Base-by-base conservation (phyloP, 2,888 invertebrate genomes). In the Acronicta psi region DNA sequence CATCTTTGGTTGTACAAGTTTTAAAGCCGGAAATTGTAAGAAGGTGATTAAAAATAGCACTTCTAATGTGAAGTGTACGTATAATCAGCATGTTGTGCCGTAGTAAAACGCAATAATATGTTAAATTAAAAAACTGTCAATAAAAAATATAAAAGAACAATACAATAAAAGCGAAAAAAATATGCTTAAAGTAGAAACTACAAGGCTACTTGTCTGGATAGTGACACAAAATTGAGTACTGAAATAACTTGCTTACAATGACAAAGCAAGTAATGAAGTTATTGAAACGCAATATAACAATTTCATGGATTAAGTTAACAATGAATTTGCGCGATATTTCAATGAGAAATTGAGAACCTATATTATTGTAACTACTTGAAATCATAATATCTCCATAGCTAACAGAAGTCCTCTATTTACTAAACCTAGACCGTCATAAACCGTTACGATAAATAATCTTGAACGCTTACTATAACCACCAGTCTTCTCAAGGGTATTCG, bases 201-300 rank as follows among this genome's bases (percentile, higher is more conserved):
- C 37, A 59, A 64, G 59, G 59, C 11, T 43, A 9, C 14, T 42
- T 49, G 36, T 59, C 36, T 53, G n/a, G 18, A 66, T 37, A 31
- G 20, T 20, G 5, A 14, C 41, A 17, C 14, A 38, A 13, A n/a
- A 36, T 43, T 52, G 14, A n/a, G n/a, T 10, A 34, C 42, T 38
- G 50, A 46, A 43, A 38, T 57, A 44, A 29, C 40, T 38, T 40
- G 10, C 47, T 44, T 9, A 8, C n/a, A 59, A 41, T 59, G 53
- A 53, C 45, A 25, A 37, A 25, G 49, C 67, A 49, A 66, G 41
- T 59, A 42, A n/a, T n/a, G 6, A 34, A 34, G 34, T 45, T 45
- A 20, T 11, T 11, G 3, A 42, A 36, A 5, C 25, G n/a, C 59
- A 53, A 18, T 11, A 45, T 42, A 46, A n/a, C 50, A 67, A 60